phyloP scores from a whole-genome alignment of 1,140 invertebrate species.

The Trissolcus basalis region DNA sequence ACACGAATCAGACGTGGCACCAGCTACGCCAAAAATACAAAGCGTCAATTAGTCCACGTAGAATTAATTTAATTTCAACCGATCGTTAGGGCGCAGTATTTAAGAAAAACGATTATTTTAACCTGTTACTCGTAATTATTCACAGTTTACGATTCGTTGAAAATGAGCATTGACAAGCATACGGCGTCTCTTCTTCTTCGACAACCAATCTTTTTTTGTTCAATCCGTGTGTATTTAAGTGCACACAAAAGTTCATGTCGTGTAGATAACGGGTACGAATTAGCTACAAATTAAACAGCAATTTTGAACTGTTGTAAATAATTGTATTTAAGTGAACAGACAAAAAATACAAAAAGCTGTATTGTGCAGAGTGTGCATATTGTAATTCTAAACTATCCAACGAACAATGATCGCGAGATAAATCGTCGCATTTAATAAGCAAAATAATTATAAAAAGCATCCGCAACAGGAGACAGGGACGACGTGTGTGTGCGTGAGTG shows the following conservation, averaged over 20 bases:
- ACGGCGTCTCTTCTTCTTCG: conserved; percentile 9
- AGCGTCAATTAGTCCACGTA: conserved; percentile 38
- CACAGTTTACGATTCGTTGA: conserved; percentile 48
- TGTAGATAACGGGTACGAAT: conserved; percentile 62
- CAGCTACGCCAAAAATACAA: conserved; percentile 12
- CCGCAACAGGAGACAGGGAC: conserved; percentile 14
- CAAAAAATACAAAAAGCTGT: conserved; percentile 25
- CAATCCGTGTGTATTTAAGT: neutral
- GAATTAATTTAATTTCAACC: conserved; percentile 28
- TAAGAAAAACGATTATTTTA: conserved; percentile 34
- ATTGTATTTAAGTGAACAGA: conserved; percentile 58
- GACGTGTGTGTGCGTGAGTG: neutral
- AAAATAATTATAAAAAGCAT: neutral
- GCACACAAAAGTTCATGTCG: conserved; percentile 44
- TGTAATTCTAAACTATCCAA: conserved; percentile 55
- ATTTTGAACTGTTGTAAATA: conserved; percentile 67
- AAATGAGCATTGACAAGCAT: conserved; percentile 15
- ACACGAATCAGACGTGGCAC: conserved; percentile 6
- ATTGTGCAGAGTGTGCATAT: conserved; percentile 53
- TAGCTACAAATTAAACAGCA: conserved; percentile 44
- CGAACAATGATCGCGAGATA: conserved; percentile 50
- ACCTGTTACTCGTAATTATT: conserved; percentile 31
- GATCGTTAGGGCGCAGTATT: conserved; percentile 27
- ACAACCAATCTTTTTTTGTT: neutral
- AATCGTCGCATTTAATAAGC: conserved; percentile 51